phyloP scores from a whole-genome alignment of 1,140 invertebrate genomes.

The Eciton burchellii region DNA sequence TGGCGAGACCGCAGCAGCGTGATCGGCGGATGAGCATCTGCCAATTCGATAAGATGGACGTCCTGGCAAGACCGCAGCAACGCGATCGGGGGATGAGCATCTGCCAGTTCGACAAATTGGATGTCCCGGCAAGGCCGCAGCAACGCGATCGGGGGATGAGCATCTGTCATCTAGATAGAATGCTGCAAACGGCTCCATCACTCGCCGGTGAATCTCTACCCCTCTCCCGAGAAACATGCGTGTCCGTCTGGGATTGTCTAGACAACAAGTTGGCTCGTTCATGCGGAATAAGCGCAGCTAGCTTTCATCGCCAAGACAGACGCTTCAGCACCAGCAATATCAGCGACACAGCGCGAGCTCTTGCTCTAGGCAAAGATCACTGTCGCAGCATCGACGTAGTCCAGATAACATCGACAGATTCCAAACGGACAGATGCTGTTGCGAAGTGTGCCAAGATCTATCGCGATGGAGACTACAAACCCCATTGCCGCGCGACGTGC shows the following conservation, averaged over 20 bases:
- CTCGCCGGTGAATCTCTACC: no score
- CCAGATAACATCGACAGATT: conserved; percentile 22
- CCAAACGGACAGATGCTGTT: no score
- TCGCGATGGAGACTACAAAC: no score
- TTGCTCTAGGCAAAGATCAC: no score
- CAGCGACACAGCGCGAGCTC: conserved; percentile 72
- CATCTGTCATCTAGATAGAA: conserved; percentile 81
- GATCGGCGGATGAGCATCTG: conserved; percentile 77
- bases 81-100: conserved; percentile 78
- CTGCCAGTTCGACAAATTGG: conserved; percentile 78
- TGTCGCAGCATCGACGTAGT: conserved; percentile 21
- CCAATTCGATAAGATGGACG: conserved; percentile 78
- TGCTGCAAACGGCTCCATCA: no score
- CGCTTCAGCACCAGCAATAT: conserved; percentile 70
- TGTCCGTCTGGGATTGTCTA: no score
- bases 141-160: conserved; percentile 79
- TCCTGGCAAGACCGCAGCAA: conserved; percentile 65
- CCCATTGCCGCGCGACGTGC: conserved; percentile 66
- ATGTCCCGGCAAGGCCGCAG: conserved; percentile 73
- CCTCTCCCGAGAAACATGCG: conserved; percentile 47
- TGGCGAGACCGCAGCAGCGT: conserved; percentile 21
- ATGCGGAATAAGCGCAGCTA: no score
- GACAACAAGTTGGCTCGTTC: no score
- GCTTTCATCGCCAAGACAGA: no score
- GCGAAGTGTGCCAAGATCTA: no score